Evolutionary conservation across 2,888 invertebrate species (phyloP), one percentile per base, ranked within the genome.

Genomic region (Busseola fusca): DNA sequence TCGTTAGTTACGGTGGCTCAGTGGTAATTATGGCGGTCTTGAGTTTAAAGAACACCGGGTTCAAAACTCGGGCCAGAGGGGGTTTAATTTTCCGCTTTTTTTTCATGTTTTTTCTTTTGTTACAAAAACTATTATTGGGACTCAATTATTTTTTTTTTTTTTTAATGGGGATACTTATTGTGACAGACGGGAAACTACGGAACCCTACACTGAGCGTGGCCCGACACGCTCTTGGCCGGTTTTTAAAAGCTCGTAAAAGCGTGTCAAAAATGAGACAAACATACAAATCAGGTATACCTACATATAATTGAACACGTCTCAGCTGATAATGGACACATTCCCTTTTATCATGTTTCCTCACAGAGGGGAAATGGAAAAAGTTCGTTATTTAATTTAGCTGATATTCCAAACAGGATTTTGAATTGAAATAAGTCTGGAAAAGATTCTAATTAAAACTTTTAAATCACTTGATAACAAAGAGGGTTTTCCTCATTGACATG

Each of bases 341-440:
- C 59, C 21, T 60, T 75, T 60, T 54, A 72, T 79, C 68, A 76
- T 73, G 62, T 74, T 72, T 76, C 60, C 62, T 72, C 69, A 68
- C 34, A 62, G 58, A 74, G 60, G 70, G 82, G 80, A 86, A 87
- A 87, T 87, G 67, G 81, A 83, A 81, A 87, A 85, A 84, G 81
- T 86, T 87, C 48, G n/a, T 34, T 74, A 76, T 77, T 80, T 78
- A 57, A 79, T 84, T 84, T 69, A 60, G 70, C 65, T 70, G 60
- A 73, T 76, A 76, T 71, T 74, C 67, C 48, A 66, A 71, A 82
- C 64, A 68, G 52, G 30, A 62, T 59, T 74, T 75, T 69, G 54
- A 72, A 77, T 72, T 30, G 30, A 74, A 84, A 79, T 72, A 74
- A 80, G 71, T 78, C 57, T 27, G 58, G 56, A 74, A 71, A 74